Percentiles rank a stretch among this genome's conserved stretches.
Evolutionary conservation across 92 coral and sea anemone genomes (phyloP).

Genomic region (Paramuricea clavata): DNA sequence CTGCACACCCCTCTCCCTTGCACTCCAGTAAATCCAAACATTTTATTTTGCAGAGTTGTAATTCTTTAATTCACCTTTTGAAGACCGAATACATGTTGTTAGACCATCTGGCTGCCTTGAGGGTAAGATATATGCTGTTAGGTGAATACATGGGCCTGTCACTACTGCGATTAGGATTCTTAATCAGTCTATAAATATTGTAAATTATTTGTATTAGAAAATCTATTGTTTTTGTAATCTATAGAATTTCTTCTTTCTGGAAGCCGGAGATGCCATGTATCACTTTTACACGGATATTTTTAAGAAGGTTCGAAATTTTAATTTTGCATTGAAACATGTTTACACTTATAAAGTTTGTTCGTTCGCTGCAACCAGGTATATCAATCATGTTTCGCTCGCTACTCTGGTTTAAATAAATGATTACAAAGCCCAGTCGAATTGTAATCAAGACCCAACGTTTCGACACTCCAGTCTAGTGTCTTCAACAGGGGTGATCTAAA

Average conservation of each 20-base stretch:
- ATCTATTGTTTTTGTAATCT: background rate
- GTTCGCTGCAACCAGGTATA: no score
- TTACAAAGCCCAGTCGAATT: no score
- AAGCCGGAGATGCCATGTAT: conserved; percentile 98
- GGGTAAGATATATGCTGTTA: conserved; percentile 57
- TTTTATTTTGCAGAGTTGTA: conserved; percentile 72
- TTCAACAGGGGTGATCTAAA: no score
- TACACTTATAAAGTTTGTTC: no score
- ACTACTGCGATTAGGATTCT: no score
- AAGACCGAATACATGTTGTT: conserved; percentile 81
- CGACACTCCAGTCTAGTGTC: no score
- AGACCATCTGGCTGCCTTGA: conserved; percentile 93
- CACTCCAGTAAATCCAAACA: no score
- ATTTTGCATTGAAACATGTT: no score
- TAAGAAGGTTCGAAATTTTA: conserved; percentile 70
- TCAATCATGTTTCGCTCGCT: no score
- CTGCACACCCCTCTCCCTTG: no score
- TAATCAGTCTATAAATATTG: background rate
- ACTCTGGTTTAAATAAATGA: no score
- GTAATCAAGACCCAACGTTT: no score
- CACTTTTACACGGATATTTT: conserved; percentile 92
- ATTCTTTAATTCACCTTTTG: conserved; percentile 74
- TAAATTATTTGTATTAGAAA: background rate
- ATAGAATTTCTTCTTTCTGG: conserved; percentile 90
- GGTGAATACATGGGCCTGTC: background rate